A percentile compares a stretch with the other conserved stretches of the same genome.
phyloP scores from a whole-genome alignment of 2,797 vertebrate species.

The Synanceia verrucosa region DNA sequence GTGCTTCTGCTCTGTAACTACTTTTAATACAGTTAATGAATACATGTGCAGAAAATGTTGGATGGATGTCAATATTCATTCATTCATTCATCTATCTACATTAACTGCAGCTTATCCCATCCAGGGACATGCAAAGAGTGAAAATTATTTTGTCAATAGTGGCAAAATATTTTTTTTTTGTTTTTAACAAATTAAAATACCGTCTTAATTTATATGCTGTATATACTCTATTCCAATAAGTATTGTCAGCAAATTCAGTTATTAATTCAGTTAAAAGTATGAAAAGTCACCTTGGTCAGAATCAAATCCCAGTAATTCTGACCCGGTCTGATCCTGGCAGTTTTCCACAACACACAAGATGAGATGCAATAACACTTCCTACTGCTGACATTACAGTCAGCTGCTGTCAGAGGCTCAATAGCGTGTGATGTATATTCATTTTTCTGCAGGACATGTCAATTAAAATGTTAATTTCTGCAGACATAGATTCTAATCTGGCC shows the following conservation, averaged over 20 bases:
- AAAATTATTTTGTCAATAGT: not conserved
- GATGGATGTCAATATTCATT: too few relatives aligned
- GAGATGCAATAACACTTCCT: too few relatives aligned
- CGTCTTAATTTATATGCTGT: too few relatives aligned
- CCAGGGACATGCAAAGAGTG: not conserved
- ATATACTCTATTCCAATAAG: not conserved
- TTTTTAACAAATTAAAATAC: not conserved
- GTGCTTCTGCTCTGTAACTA: not conserved
- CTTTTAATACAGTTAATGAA: not conserved
- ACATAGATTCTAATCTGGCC: not conserved
- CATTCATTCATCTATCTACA: too few relatives aligned
- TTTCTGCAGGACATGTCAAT: too few relatives aligned
- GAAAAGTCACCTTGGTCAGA: not conserved
- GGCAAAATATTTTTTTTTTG: not conserved
- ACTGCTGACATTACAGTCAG: not conserved
- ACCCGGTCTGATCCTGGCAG: not conserved
- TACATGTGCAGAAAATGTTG: not conserved
- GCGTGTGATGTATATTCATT: too few relatives aligned
- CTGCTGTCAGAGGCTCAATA: not conserved
- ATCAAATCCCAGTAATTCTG: not conserved
- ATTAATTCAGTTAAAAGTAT: not conserved
- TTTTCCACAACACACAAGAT: not conserved
- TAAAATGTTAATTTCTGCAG: not conserved
- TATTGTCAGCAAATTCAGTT: not conserved
- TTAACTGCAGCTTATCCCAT: too few relatives aligned